Conservation (phyloP, 1,140 invertebrate species). For the Heliconius eleuchia region DNA sequence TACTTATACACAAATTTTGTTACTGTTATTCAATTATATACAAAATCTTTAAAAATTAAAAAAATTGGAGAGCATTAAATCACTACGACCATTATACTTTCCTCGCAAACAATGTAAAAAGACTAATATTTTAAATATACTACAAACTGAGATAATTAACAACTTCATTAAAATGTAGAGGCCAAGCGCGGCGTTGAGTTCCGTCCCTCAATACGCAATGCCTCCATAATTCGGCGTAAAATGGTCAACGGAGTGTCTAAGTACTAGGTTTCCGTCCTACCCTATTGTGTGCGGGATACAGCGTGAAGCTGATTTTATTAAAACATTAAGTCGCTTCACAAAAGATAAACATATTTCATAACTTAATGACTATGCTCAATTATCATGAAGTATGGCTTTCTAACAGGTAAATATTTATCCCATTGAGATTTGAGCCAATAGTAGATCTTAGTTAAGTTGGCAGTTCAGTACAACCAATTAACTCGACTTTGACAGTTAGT, state of each 20-base stretch:
- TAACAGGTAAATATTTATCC: conserved; percentile 1
- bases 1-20: too few relatives aligned
- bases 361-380: not conserved
- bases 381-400: not conserved
- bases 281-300: too few relatives aligned
- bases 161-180: not conserved
- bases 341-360: not conserved
- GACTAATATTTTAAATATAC: not conserved
- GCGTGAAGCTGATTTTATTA: not conserved
- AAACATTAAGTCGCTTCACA: not conserved
- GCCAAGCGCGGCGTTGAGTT: too few relatives aligned
- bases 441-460: not conserved
- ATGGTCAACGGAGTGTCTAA: too few relatives aligned
- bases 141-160: not conserved
- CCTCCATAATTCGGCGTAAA: too few relatives aligned
- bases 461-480: conserved; percentile 16
- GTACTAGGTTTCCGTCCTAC: too few relatives aligned
- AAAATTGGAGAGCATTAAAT: too few relatives aligned
- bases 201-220: too few relatives aligned
- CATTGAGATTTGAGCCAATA: not conserved
- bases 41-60: too few relatives aligned
- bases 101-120: too few relatives aligned
- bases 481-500: conserved; percentile 21
- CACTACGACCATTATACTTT: too few relatives aligned
- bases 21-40: too few relatives aligned